Evolutionary conservation across 1,140 invertebrate genomes (phyloP).

Genomic region (Leptinotarsa lineolata): DNA sequence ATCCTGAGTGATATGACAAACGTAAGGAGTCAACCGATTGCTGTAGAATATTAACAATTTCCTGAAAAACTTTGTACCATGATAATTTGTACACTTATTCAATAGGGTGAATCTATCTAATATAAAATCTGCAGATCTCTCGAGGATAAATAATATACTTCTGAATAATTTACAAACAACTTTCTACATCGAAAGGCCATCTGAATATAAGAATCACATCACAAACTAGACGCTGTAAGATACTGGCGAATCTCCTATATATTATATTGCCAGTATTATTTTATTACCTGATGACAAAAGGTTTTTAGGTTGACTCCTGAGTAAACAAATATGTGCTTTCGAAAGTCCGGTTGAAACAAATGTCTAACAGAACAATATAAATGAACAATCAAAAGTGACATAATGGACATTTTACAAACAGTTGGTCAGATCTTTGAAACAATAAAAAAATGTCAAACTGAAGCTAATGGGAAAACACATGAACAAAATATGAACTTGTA

Average conservation of each 20-base stretch:
- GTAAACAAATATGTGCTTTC: conserved; percentile 48
- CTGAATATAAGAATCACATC: conserved; percentile 22
- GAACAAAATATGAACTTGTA: not conserved
- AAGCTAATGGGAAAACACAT: too few relatives aligned
- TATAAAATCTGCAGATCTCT: conserved; percentile 22
- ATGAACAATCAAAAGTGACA: too few relatives aligned
- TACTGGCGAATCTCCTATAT: conserved; percentile 13
- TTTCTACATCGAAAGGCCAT: conserved; percentile 24
- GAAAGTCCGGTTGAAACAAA: not conserved
- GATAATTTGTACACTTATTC: conserved; percentile 48
- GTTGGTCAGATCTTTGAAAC: too few relatives aligned
- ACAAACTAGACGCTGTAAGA: conserved; percentile 20
- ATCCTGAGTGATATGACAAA: conserved; percentile 27
- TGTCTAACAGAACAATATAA: too few relatives aligned
- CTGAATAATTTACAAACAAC: conserved; percentile 30
- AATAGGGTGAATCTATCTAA: conserved; percentile 32
- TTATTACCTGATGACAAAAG: conserved; percentile 37
- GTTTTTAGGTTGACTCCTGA: conserved; percentile 46
- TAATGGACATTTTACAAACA: too few relatives aligned
- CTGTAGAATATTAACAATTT: conserved; percentile 41
- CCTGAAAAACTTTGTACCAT: conserved; percentile 53
- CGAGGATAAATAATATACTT: conserved; percentile 29
- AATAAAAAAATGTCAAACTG: too few relatives aligned
- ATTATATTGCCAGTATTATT: conserved; percentile 21
- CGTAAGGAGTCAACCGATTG: conserved; percentile 49